These are phyloP conservation scores for Drosophila tropicalis DNA, from an alignment of 1,140 invertebrate genomes.

Conservation along the genomic window DNA sequence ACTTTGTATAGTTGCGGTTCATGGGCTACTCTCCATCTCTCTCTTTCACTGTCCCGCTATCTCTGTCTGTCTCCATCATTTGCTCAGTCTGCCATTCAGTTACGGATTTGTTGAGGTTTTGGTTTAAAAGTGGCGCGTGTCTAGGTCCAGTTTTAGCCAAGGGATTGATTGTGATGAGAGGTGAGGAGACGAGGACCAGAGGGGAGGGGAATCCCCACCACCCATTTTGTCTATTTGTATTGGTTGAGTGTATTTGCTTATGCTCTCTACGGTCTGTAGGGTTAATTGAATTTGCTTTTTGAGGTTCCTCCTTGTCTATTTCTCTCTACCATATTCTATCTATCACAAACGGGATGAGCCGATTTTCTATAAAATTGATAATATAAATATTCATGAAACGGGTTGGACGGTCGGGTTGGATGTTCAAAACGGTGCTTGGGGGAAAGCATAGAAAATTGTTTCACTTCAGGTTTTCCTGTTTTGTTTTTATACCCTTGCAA, in stretches of 20 bases:
- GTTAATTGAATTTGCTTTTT: constrained; percentile 78
- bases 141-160: constrained; percentile 35
- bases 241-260: constrained; percentile 79
- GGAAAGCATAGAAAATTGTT: not conserved
- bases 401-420: not conserved
- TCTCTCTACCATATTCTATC: constrained; percentile 26
- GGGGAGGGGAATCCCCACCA: not conserved
- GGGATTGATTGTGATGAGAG: not conserved
- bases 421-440: not conserved
- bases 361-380: constrained; percentile 36
- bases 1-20: constrained; percentile 72
- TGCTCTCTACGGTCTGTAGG: constrained; percentile 76
- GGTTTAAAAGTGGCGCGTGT: constrained; percentile 61
- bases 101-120: constrained; percentile 56
- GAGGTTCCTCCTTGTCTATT: constrained; percentile 39
- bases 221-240: constrained; percentile 70
- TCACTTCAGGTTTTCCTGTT: not conserved
- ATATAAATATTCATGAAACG: constrained; percentile 49
- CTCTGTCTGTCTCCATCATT: constrained; percentile 17
- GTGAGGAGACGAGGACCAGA: not conserved
- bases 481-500: too few relatives aligned
- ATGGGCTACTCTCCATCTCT: constrained; percentile 11
- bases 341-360: constrained; percentile 18
- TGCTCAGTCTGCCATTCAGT: constrained; percentile 3
- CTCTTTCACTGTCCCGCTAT: not conserved